A percentile compares a stretch with the other conserved stretches of the same genome.
These are phyloP conservation scores for Pachyuromys duprasi DNA, from an alignment of 2,797 vertebrate genomes.

Conservation along the genomic window DNA sequence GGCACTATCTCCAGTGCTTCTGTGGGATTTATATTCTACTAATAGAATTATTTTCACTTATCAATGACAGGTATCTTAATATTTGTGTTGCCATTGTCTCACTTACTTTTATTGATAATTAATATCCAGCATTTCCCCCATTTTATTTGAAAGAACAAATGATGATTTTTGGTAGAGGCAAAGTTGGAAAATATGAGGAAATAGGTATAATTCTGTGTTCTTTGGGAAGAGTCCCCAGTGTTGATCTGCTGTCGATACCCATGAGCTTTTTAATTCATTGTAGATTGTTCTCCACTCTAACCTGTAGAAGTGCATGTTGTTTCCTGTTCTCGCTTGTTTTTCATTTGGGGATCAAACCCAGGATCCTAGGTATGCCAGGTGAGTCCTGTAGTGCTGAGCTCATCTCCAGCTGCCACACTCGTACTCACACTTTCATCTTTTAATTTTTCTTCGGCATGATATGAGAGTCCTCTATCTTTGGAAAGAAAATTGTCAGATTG, in stretches of 20 bases:
- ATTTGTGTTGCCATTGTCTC: background rate
- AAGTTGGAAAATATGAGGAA: constrained; percentile 13
- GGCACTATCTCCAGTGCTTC: background rate
- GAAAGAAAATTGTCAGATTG: background rate
- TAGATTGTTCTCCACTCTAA: background rate
- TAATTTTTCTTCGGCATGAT: background rate
- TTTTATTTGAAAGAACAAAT: constrained; percentile 10
- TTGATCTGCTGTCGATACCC: background rate
- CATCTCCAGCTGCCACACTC: background rate
- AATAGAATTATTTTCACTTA: background rate
- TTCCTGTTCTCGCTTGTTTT: background rate
- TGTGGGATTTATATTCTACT: background rate
- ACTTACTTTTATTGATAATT: constrained; percentile 11
- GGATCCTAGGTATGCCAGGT: background rate
- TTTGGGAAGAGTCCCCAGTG: background rate
- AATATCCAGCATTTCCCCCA: background rate
- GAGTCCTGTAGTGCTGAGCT: background rate
- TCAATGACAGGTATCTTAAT: background rate
- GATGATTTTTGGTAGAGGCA: constrained; percentile 5
- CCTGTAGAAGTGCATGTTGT: background rate
- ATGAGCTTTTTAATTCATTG: background rate
- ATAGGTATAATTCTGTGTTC: background rate
- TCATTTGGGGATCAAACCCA: background rate
- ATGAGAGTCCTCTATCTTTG: background rate
- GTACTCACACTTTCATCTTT: background rate